These are phyloP conservation scores for Trichonephila inaurata DNA, from an alignment of 1,140 invertebrate genomes.

Conservation along the genomic window DNA sequence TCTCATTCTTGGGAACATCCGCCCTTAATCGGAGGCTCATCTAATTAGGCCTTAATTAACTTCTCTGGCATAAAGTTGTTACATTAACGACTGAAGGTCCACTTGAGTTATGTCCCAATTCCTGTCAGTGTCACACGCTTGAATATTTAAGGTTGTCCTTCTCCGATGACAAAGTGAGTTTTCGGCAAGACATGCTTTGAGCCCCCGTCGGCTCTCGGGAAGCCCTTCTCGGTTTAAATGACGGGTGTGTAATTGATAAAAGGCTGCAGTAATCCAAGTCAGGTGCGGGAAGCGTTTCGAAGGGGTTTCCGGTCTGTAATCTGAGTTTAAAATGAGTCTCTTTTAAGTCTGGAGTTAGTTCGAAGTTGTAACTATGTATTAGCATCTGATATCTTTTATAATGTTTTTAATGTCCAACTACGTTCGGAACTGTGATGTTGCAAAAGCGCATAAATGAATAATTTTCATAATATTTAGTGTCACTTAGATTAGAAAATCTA, in stretches of 20 bases:
- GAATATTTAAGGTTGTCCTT: conserved; percentile 40
- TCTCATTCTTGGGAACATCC: conserved; percentile 19
- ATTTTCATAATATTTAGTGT: too few relatives aligned
- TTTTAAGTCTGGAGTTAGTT: background rate
- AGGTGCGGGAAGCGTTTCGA: background rate
- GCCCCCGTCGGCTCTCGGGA: background rate
- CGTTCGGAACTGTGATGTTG: too few relatives aligned
- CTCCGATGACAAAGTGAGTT: conserved; percentile 24
- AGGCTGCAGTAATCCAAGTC: background rate
- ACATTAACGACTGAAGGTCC: conserved; percentile 14
- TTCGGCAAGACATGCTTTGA: background rate
- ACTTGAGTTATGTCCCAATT: conserved; percentile 54
- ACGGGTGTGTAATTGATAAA: conserved; percentile 15
- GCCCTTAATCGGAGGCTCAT: conserved; percentile 40
- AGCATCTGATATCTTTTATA: too few relatives aligned
- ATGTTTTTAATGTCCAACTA: too few relatives aligned
- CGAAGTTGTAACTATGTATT: too few relatives aligned
- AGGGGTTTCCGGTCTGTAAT: background rate
- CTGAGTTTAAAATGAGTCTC: background rate
- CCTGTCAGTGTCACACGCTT: conserved; percentile 52
- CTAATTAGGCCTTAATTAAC: conserved; percentile 54
- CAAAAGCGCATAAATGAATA: too few relatives aligned
- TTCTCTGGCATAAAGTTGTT: conserved; percentile 33
- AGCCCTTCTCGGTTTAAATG: background rate
- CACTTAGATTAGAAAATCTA: too few relatives aligned